A percentile compares a stretch with the other conserved stretches of the same genome.
phyloP scores from a whole-genome alignment of 2,797 vertebrate species.

The Hozukius guyotensis region DNA sequence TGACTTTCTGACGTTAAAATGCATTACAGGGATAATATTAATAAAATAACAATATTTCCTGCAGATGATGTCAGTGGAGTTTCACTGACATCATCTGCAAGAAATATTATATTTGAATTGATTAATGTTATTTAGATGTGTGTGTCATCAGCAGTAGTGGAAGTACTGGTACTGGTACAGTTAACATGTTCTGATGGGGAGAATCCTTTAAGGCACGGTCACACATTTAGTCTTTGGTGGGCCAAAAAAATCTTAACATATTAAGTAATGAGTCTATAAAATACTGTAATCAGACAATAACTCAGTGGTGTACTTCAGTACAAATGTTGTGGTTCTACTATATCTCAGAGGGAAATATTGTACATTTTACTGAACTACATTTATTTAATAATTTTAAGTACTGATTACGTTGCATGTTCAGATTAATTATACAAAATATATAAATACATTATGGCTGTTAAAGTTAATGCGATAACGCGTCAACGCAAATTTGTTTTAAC shows the following conservation, averaged over 20 bases:
- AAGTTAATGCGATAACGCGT: too few species aligned
- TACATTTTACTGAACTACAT: background rate
- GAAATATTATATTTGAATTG: background rate
- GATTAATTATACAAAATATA: background rate
- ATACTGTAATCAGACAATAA: background rate
- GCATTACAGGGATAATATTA: background rate
- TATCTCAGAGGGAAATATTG: background rate
- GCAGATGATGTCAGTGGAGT: too few species aligned
- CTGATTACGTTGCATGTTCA: background rate
- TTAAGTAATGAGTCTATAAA: background rate
- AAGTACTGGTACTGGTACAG: background rate
- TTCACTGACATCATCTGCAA: too few species aligned
- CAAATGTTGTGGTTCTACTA: background rate
- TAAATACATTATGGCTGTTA: too few species aligned
- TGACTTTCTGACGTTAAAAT: background rate
- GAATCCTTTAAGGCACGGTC: too few species aligned
- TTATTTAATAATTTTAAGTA: background rate
- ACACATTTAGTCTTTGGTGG: background rate
- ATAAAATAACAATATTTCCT: too few species aligned
- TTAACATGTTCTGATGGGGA: background rate
- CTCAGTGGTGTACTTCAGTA: background rate
- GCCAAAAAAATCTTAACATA: background rate
- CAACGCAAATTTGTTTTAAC: too few species aligned
- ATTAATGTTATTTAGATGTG: background rate
- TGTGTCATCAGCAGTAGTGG: background rate